Conservation (phyloP, 2,797 vertebrate species). For the Sus cebifrons region DNA sequence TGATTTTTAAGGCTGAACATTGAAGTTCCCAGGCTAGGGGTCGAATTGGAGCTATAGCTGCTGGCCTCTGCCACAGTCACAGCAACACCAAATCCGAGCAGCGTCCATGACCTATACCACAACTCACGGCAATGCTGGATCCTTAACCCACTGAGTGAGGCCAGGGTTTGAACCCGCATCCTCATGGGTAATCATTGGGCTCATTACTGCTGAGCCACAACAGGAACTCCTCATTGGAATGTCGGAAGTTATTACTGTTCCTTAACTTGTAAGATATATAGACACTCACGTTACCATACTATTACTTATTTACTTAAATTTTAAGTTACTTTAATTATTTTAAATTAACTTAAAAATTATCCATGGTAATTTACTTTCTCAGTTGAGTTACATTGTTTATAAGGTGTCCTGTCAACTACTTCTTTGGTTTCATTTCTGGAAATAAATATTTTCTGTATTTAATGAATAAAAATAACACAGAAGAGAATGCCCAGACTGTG, state of each 20-base stretch:
- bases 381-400: not conserved
- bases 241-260: not conserved
- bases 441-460: constrained; percentile 48
- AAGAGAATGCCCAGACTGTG: not conserved
- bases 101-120: too few relatives aligned
- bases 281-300: not conserved
- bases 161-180: too few relatives aligned
- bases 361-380: constrained; percentile 7
- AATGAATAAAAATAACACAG: not conserved
- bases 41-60: too few relatives aligned
- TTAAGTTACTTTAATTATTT: constrained; percentile 1
- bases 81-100: too few relatives aligned
- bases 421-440: constrained; percentile 41
- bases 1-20: too few relatives aligned
- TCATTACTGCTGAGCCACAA: too few relatives aligned
- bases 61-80: too few relatives aligned
- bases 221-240: not conserved
- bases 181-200: too few relatives aligned
- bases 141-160: too few relatives aligned
- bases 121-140: too few relatives aligned
- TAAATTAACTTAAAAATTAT: constrained; percentile 24
- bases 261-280: not conserved
- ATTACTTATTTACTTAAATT: constrained; percentile 43
- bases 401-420: not conserved
- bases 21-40: too few relatives aligned